Base-by-base conservation (phyloP, 2,113 vertebrate genomes). In the Ceyx margarethae region DNA sequence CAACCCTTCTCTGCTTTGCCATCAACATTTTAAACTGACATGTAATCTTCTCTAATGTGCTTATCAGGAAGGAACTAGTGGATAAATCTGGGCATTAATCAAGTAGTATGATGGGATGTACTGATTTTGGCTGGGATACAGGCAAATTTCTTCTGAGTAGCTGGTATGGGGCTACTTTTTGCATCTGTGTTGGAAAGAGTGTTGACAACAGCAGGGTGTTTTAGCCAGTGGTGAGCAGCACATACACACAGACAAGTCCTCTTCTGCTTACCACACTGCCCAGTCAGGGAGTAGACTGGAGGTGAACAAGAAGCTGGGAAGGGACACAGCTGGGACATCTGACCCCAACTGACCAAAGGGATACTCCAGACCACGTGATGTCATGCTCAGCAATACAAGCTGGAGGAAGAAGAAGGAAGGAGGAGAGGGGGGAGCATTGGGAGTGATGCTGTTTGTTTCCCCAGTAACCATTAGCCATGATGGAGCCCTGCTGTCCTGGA, bases 401-500 rank as follows among this genome's bases (percentile, higher is more conserved):
- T 69, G 45, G 3, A 4, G 22, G 22, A 69, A 65, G 15, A 65
- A 37, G 14, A 8, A 80, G 12, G 23, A 78, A 48, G 10, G 2
- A 3, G 9, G 23, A 46, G 45, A 18, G 45, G 45, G 19, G 2
- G 31, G 35, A 35, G 35, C 0, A 1, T 31, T 80, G 0, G 0
- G 6, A 26, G 7, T 18, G 8, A 18, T 18, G 37, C 4, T 0
- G 0, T 60, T 13, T 35, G 21, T 73, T 25, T 53, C 66, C 21
- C 43, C 37, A 74, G 11, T 51, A 4, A 50, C 6, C 0, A 1
- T 28, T 58, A 17, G 0, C 0, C 0, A 1, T 33, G 57, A 13
- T 13, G 23, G 18, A 56, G 22, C 17, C n/a, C 28, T 28, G 48
- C 15, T 71, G 6, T 33, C 66, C 48, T 48, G 18, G 40, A 42